Base-by-base conservation (phyloP, 1,140 invertebrate genomes). In the Cotesia typhae region DNA sequence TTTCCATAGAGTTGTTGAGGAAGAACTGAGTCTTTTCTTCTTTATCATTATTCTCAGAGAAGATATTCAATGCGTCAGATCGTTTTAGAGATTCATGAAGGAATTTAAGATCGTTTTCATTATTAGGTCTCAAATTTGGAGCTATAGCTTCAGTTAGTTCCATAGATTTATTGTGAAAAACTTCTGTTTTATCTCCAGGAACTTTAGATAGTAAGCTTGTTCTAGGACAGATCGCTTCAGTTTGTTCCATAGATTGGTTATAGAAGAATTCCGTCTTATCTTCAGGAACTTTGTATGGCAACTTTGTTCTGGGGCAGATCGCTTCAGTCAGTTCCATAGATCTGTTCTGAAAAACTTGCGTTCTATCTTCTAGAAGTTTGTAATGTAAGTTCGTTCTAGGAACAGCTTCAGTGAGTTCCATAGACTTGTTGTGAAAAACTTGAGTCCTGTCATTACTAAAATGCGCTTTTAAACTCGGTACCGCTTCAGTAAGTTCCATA, bases 401-500 rank as follows among this genome's bases (percentile, higher is more conserved):
- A 5, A 74, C n/a, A 9, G 41, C 28, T 70, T 70, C 67, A 17
- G 72, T 74, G 0, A 57, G 41, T 65, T 74, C 72, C 67, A 74
- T 74, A 0, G 55, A 17, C 38, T 66, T 65, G 51, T 66, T 10
- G 52, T 57, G 55, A 37, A 74, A 70, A 20, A 70, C 14, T 38
- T 28, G 17, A 14, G 38, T 74, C 52, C 37, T 69, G 2, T 36
- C 7, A 17, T 38, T 7, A 10, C 7, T 57, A 3, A 37, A 36
- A 6, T 4, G 12, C 36, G 35, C 28, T 5, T 17, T 28, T 14
- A 60, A 7, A 6, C 3, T 36, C 0, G 20, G 1, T 4, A 69
- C 17, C 3, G 52, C 60, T 36, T 65, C 47, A n/a, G 75, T 76
- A 5, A 75, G 63, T 52, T 77, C 74, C 71, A 78, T 73, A 5